phyloP scores from a whole-genome alignment of 2,797 vertebrate species.

The Cetoscarus ocellatus region DNA sequence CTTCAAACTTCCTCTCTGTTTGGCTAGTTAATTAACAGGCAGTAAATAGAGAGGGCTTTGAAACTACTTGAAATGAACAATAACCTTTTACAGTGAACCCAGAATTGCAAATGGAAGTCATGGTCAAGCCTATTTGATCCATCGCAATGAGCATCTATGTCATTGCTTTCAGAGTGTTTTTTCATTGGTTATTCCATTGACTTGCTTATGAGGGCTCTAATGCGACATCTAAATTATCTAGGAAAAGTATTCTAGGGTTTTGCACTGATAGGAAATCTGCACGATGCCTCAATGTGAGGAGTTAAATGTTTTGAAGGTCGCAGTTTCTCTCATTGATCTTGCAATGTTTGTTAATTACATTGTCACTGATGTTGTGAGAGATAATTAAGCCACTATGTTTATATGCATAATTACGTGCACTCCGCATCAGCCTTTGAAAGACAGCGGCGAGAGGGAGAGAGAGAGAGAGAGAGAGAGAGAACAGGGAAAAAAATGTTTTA shows the following conservation, averaged over 20 bases:
- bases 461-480: constrained; percentile 71
- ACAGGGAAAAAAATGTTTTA: constrained; percentile 80
- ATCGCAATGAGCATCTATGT: constrained; percentile 65
- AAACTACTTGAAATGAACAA: constrained; percentile 77
- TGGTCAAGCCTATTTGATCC: constrained; percentile 74
- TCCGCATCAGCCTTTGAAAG: constrained; percentile 94
- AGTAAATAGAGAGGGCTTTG: constrained; percentile 73
- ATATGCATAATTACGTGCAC: constrained; percentile 99
- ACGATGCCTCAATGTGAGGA: constrained; percentile 85
- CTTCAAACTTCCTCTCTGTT: constrained; percentile 73
- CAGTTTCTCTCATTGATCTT: constrained; percentile 99
- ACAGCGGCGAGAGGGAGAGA: constrained; percentile 80
- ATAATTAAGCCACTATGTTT: constrained; percentile 99
- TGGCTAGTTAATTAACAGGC: constrained; percentile 78
- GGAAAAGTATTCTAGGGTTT: constrained; percentile 83
- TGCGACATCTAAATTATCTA: constrained; percentile 80
- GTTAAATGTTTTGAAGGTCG: constrained; percentile 98
- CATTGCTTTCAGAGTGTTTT: constrained; percentile 74
- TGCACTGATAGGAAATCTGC: constrained; percentile 84
- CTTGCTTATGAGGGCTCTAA: constrained; percentile 75
- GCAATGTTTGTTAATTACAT: constrained; percentile 99
- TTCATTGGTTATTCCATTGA: constrained; percentile 68
- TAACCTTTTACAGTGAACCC: constrained; percentile 80
- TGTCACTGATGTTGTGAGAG: constrained; percentile 99
- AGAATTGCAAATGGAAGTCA: constrained; percentile 75